Conservation (phyloP, 2,113 vertebrate species). For the Rhabdornis inornatus region DNA sequence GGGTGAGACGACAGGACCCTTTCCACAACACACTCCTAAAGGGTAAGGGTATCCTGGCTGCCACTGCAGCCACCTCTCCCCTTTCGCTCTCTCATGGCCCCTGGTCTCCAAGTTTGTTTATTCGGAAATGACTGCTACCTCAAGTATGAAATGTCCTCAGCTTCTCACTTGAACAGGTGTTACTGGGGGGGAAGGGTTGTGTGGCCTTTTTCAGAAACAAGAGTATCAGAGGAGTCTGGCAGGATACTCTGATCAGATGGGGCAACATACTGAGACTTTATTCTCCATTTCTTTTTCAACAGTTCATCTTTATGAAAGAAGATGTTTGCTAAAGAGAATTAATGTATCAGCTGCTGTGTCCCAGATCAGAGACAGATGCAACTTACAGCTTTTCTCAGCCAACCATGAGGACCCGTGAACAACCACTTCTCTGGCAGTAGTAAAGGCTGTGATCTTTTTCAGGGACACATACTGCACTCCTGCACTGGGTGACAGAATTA, state of each 20-base stretch:
- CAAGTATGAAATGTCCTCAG: not conserved
- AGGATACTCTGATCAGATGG: not conserved
- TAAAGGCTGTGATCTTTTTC: not conserved
- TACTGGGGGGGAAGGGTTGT: not conserved
- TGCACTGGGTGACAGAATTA: not conserved
- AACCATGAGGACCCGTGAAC: not conserved
- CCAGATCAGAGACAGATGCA: not conserved
- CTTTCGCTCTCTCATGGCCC: not conserved
- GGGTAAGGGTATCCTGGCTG: not conserved
- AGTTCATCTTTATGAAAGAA: not conserved
- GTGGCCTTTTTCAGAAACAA: not conserved
- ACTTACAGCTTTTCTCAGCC: not conserved
- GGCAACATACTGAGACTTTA: not conserved
- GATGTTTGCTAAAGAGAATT: not conserved
- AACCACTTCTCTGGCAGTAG: not conserved
- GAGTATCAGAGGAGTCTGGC: not conserved
- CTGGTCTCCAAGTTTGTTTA: not conserved
- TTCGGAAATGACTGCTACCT: not conserved
- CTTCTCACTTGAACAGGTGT: not conserved
- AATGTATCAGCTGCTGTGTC: not conserved
- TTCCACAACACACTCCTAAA: not conserved
- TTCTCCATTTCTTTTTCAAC: not conserved
- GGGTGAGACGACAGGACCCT: not conserved
- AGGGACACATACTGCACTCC: not conserved
- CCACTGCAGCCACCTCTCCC: not conserved